Percentiles rank a stretch among this genome's conserved stretches.
phyloP scores from a whole-genome alignment of 2,888 invertebrate species.

The Lamellibrachia satsuma region DNA sequence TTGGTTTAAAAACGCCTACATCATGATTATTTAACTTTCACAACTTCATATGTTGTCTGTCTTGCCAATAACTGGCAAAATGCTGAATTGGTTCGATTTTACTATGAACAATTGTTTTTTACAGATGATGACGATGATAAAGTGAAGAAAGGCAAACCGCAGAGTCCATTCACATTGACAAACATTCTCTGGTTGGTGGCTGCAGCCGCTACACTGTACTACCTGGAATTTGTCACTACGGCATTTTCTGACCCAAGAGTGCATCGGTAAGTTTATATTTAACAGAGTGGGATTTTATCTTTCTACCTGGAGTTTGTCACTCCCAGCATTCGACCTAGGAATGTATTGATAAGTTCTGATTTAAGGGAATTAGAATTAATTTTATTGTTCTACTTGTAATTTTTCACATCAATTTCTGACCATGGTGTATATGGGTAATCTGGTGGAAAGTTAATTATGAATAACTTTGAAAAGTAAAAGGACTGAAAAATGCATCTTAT shows the following conservation, averaged over 20 bases:
- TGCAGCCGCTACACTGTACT: conserved; percentile 58
- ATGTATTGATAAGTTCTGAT: not conserved
- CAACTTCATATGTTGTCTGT: too few species aligned
- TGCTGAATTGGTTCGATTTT: not conserved
- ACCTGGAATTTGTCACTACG: conserved; percentile 57
- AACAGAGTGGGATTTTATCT: not conserved
- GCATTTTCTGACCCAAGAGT: conserved; percentile 56
- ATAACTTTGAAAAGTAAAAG: too few species aligned
- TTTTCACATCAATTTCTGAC: not conserved
- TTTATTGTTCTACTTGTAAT: not conserved
- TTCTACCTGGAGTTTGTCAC: too few species aligned
- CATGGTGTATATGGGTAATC: not conserved
- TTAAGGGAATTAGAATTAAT: not conserved
- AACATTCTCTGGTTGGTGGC: conserved; percentile 61
- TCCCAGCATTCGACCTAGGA: too few species aligned
- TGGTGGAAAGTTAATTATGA: too few species aligned
- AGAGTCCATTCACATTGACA: conserved; percentile 54
- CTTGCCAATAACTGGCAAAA: too few species aligned
- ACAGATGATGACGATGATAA: not conserved
- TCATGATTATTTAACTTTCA: too few species aligned
- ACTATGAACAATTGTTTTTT: not conserved
- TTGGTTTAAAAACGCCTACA: too few species aligned
- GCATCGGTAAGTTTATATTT: conserved; percentile 48
- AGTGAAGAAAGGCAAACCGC: conserved; percentile 37
- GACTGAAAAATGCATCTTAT: not conserved